phyloP scores from a whole-genome alignment of 2,113 vertebrate genomes.

The Zosterops japonicus region DNA sequence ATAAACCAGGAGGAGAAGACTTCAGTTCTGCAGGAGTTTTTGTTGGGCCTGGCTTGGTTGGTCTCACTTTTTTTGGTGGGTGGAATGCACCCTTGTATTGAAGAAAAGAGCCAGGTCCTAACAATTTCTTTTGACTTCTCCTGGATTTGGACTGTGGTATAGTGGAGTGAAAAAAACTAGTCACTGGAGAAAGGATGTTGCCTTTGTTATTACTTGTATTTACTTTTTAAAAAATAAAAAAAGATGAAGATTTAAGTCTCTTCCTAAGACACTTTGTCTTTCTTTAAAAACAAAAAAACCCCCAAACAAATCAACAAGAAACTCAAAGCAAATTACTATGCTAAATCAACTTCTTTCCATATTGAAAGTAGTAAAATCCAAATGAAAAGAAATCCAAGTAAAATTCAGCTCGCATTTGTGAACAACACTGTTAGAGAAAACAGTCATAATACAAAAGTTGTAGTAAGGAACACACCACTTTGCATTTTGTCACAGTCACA shows the following conservation, averaged over 20 bases:
- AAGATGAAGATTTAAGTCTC: not conserved
- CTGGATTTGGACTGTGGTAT: not conserved
- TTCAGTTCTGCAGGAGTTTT: not conserved
- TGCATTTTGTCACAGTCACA: not conserved
- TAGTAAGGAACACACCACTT: not conserved
- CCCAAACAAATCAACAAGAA: not conserved
- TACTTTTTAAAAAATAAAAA: not conserved
- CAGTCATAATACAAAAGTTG: not conserved
- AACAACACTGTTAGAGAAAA: not conserved
- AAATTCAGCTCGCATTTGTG: not conserved
- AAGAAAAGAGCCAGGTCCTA: not conserved
- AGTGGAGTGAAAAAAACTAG: not conserved
- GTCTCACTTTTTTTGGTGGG: not conserved
- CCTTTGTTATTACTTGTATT: not conserved
- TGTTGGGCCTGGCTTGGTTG: not conserved
- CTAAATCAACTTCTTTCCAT: not conserved
- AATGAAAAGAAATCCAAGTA: not conserved
- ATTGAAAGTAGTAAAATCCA: not conserved
- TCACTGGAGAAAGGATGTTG: not conserved
- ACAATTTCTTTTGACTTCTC: not conserved
- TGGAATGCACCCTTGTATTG: not conserved
- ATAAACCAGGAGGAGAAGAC: not conserved
- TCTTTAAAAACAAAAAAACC: not conserved
- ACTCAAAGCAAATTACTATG: not conserved
- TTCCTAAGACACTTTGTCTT: not conserved